Percentiles rank a stretch among this genome's conserved stretches.
Conservation (phyloP, 1,140 invertebrate genomes). For the Drosophila ficusphila region DNA sequence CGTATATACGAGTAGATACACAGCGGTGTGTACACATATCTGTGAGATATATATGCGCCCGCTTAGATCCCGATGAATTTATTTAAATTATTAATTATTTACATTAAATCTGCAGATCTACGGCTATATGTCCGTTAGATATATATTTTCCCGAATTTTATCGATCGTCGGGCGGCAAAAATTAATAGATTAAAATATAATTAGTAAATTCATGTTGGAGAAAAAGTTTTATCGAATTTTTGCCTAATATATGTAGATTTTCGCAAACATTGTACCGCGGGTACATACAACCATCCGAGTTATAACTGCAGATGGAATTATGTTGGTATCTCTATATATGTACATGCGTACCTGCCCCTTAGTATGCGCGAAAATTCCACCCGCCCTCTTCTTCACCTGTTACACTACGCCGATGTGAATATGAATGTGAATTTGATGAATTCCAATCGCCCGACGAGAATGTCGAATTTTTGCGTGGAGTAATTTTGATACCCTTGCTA, state of each 20-base stretch:
- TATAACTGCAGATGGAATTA: conserved; percentile 48
- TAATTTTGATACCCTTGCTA: too few relatives aligned
- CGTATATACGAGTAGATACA: conserved; percentile 60
- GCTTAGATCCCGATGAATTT: conserved; percentile 49
- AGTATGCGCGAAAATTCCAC: conserved; percentile 62
- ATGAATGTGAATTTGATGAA: conserved; percentile 14
- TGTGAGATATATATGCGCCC: conserved; percentile 38
- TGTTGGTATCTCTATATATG: conserved; percentile 59
- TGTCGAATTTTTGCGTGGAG: conserved; percentile 32
- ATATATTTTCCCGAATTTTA: conserved; percentile 42
- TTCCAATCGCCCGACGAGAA: conserved; percentile 26
- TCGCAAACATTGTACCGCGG: conserved; percentile 12
- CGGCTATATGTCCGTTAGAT: conserved; percentile 17
- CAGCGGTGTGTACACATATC: conserved; percentile 59
- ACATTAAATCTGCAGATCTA: conserved; percentile 47
- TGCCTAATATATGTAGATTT: conserved; percentile 36
- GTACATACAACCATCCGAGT: conserved; percentile 10
- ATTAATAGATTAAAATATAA: conserved; percentile 57
- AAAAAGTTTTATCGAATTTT: conserved; percentile 53
- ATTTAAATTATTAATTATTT: conserved; percentile 50
- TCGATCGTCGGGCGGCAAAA: conserved; percentile 40
- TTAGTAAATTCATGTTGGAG: conserved; percentile 48
- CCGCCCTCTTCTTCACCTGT: conserved; percentile 72
- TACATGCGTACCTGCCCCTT: conserved; percentile 46
- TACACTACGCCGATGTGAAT: conserved; percentile 50